Evolutionary conservation across 2,888 invertebrate genomes (phyloP), one percentile per base, ranked within the genome.

Genomic region (Zeuzera pyrina): DNA sequence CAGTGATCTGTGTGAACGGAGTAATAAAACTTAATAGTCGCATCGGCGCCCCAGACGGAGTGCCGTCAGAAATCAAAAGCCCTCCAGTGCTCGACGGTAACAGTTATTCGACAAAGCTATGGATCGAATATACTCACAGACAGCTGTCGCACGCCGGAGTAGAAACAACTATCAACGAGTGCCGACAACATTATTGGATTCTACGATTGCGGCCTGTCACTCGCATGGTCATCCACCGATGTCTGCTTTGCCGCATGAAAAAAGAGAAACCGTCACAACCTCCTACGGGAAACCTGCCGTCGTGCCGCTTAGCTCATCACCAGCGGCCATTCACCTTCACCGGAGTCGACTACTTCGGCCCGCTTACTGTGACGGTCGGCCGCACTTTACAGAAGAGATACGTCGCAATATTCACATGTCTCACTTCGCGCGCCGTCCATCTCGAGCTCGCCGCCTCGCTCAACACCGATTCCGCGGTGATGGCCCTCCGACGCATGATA

Each of bases 271-370:
- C n/a, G n/a, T n/a, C n/a, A n/a, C n/a, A n/a, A n/a, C n/a, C n/a
- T n/a, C n/a, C n/a, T n/a, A n/a, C n/a, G n/a, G n/a, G n/a, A n/a
- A n/a, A n/a, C n/a, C n/a, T n/a, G n/a, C n/a, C n/a, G n/a, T n/a
- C n/a, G n/a, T n/a, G n/a, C n/a, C n/a, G n/a, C n/a, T n/a, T n/a
- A n/a, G n/a, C n/a, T n/a, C n/a, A n/a, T n/a, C n/a, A n/a, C n/a
- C 5, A 15, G 8, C 22, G 30, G 12, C 14, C 24, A 6, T 30
- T 30, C 15, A 8, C 15, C 6, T 13, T 11, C 13, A 15, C 14
- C 8, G 30, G 30, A 3, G 13, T 30, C 5, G 30, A 30, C 13
- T 30, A 30, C 14, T 30, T 30, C 10, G 30, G 30, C 3, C 30
- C 30, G 2, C n/a, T 30, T n/a, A 10, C n/a, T 2, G 13, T 30